A percentile compares a stretch with the other conserved stretches of the same genome.
Evolutionary conservation across 2,888 invertebrate genomes (phyloP).

Genomic region (Sesamia inferens): DNA sequence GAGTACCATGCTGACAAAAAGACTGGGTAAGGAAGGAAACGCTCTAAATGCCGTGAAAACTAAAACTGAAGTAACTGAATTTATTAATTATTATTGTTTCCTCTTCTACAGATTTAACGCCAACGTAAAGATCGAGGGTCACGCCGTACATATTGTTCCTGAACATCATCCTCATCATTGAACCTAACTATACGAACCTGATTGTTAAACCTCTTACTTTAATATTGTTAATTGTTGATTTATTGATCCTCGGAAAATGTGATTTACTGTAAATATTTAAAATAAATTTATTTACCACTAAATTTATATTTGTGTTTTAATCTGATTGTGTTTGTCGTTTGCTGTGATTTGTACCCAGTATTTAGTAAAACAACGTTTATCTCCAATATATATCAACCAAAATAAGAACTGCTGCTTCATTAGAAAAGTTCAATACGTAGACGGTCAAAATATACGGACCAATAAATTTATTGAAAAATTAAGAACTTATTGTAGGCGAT

Average conservation of each 20-base stretch:
- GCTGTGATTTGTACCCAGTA: too few relatives aligned
- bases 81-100: too few relatives aligned
- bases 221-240: slow-evolving; percentile 10
- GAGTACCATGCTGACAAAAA: slow-evolving; percentile 80
- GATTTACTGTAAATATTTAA: too few relatives aligned
- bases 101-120: slow-evolving; percentile 59
- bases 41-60: neutral
- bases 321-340: too few relatives aligned
- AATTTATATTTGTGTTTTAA: too few relatives aligned
- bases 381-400: too few relatives aligned
- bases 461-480: neutral
- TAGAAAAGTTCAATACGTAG: too few relatives aligned
- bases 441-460: too few relatives aligned
- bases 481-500: neutral
- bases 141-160: slow-evolving; percentile 63
- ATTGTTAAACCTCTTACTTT: slow-evolving; percentile 7
- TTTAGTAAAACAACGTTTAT: too few relatives aligned
- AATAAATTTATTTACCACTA: too few relatives aligned
- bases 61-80: too few relatives aligned
- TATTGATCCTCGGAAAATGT: neutral
- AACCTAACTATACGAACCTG: neutral
- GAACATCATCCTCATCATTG: slow-evolving; percentile 60
- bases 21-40: slow-evolving; percentile 33
- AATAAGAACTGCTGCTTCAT: too few relatives aligned
- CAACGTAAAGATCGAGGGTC: slow-evolving; percentile 60